A percentile compares a stretch with the other conserved stretches of the same genome.
Evolutionary conservation across 2,797 vertebrate genomes (phyloP).

Genomic region (Micrastur ruficollis): DNA sequence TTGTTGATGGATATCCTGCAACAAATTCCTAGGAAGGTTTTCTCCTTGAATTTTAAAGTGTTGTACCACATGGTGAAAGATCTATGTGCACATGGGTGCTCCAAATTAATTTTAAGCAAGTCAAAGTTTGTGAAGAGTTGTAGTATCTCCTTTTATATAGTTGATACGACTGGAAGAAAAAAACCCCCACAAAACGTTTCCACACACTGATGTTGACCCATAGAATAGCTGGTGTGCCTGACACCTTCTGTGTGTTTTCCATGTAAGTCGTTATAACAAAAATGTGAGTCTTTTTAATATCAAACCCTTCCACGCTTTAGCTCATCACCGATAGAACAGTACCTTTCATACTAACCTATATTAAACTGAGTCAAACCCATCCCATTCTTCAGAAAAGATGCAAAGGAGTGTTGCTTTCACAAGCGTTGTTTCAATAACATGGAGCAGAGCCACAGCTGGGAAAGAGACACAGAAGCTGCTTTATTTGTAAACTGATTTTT

Average conservation of each 20-base stretch:
- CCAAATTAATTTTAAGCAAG: neutral
- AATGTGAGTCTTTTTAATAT: neutral
- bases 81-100: neutral
- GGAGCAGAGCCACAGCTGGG: accelerated
- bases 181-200: accelerated
- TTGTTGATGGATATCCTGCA: neutral
- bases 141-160: neutral
- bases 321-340: neutral
- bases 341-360: neutral
- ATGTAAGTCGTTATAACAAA: neutral
- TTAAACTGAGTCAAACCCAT: neutral
- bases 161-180: neutral
- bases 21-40: neutral
- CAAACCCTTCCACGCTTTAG: neutral
- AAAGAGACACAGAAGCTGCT: neutral
- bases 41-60: neutral
- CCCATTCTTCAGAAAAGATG: neutral
- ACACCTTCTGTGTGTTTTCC: neutral
- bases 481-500: neutral
- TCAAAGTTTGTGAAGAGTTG: neutral
- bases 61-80: neutral
- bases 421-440: neutral
- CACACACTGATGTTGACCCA: neutral
- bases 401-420: neutral
- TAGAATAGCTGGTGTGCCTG: neutral